Evolutionary conservation across 2,113 vertebrate species (phyloP).

Genomic region (Leucopsar rothschildi): DNA sequence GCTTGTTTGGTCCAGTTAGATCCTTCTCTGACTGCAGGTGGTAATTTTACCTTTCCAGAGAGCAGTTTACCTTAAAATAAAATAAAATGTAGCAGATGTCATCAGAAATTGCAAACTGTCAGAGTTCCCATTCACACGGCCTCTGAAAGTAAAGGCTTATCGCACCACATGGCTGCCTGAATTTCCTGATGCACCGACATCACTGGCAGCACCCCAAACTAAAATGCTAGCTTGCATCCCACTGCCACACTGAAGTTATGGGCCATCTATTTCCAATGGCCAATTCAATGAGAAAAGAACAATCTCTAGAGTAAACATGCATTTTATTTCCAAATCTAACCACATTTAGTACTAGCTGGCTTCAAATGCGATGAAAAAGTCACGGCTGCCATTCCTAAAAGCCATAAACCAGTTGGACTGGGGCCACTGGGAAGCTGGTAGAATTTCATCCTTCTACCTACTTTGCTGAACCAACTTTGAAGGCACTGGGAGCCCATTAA

Average conservation of each 20-base stretch:
- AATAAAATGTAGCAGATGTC: not conserved
- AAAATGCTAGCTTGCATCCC: not conserved
- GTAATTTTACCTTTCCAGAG: not conserved
- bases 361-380: not conserved
- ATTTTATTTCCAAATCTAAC: not conserved
- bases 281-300: not conserved
- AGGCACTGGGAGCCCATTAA: not conserved
- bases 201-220: not conserved
- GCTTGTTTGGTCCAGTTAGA: not conserved
- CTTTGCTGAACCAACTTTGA: not conserved
- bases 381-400: accelerated
- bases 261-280: not conserved
- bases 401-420: not conserved
- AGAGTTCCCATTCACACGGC: not conserved
- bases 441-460: not conserved
- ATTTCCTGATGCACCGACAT: not conserved
- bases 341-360: not conserved
- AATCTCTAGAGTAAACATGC: not conserved
- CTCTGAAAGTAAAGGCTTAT: not conserved
- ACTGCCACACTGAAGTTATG: not conserved
- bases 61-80: not conserved
- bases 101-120: not conserved
- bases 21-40: not conserved
- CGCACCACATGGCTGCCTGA: accelerated
- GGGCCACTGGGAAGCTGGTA: not conserved